Conservation (phyloP, 2,888 invertebrate species). For the Hydrotaea cyrtoneurina region DNA sequence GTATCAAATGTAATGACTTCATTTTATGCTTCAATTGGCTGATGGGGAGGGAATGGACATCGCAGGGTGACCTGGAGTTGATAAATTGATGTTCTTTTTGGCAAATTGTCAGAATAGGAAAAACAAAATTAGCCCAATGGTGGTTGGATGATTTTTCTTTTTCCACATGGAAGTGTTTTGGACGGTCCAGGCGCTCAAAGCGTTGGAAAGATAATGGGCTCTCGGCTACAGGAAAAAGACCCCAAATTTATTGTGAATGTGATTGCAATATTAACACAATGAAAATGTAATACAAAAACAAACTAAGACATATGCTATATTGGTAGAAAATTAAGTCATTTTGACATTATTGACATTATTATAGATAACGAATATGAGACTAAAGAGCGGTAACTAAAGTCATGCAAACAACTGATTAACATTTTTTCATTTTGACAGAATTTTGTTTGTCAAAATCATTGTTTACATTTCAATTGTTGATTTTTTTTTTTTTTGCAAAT, state of each 20-base stretch:
- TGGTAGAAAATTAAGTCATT: too few relatives aligned
- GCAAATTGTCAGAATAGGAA: slow-evolving; percentile 7
- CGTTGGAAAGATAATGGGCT: background rate
- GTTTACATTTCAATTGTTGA: too few relatives aligned
- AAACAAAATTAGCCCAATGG: background rate
- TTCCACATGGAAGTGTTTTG: too few relatives aligned
- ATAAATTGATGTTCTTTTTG: slow-evolving; percentile 20
- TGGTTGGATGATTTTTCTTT: too few relatives aligned
- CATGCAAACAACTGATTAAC: too few relatives aligned
- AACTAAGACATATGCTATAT: too few relatives aligned
- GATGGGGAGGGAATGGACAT: background rate
- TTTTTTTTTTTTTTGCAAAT: too few relatives aligned
- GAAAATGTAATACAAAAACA: background rate
- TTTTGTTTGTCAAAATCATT: too few relatives aligned
- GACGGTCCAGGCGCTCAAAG: background rate
- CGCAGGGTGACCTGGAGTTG: background rate
- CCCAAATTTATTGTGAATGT: background rate
- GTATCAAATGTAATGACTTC: slow-evolving; percentile 24
- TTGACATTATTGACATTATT: too few relatives aligned
- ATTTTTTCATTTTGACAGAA: too few relatives aligned
- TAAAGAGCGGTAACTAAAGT: too few relatives aligned
- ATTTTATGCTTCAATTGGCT: slow-evolving; percentile 1
- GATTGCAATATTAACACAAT: background rate
- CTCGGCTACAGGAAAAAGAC: background rate
- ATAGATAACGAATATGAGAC: too few relatives aligned